Conservation (phyloP, 2,113 vertebrate species). For the Mustela nigripes region DNA sequence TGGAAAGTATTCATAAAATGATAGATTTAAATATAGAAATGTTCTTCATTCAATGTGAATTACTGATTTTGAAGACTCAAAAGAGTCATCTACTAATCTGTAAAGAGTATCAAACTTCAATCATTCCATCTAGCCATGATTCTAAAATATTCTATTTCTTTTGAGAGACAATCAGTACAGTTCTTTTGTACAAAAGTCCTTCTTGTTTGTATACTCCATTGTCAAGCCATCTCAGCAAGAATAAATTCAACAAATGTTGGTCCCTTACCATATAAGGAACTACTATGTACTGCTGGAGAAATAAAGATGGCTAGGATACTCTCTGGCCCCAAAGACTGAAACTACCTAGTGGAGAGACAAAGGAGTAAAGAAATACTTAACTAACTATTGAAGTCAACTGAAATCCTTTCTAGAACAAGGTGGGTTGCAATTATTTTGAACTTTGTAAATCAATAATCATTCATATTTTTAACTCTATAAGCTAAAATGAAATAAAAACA, state of each 20-base stretch:
- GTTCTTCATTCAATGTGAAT: not conserved
- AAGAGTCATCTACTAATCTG: not conserved
- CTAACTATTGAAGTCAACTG: not conserved
- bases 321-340: not conserved
- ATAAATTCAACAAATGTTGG: not conserved
- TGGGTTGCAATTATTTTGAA: not conserved
- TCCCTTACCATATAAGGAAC: not conserved
- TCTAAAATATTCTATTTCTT: not conserved
- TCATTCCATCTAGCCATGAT: not conserved
- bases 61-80: not conserved
- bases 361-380: not conserved
- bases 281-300: not conserved
- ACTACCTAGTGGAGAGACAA: not conserved
- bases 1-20: not conserved
- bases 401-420: not conserved
- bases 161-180: not conserved
- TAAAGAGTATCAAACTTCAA: not conserved
- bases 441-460: not conserved
- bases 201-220: not conserved
- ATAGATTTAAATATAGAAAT: not conserved
- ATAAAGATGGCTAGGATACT: not conserved
- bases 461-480: not conserved
- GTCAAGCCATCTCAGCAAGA: not conserved
- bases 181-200: not conserved
- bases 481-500: constrained; percentile 10